Conservation (phyloP, 2,797 vertebrate species). For the Xiphophorus birchmanni region DNA sequence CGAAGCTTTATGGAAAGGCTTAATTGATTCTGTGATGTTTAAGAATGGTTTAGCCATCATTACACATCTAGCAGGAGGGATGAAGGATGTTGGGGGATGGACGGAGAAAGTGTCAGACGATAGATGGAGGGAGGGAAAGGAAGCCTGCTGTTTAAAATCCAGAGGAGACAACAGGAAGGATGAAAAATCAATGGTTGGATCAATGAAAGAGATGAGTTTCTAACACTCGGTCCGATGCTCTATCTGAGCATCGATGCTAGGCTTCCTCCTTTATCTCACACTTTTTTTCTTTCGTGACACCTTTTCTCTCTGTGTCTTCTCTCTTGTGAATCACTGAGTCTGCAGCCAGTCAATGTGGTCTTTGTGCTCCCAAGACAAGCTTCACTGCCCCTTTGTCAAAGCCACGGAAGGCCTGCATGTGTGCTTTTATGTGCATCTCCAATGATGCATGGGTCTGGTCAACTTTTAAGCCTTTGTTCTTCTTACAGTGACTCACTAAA, state of each 20-base stretch:
- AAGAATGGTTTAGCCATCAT: constrained; percentile 68
- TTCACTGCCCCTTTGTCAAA: constrained; percentile 76
- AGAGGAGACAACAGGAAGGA: constrained; percentile 78
- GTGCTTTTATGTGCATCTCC: constrained; percentile 72
- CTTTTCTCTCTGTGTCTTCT: constrained; percentile 54
- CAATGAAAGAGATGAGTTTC: constrained; percentile 81
- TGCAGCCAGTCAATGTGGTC: constrained; percentile 81
- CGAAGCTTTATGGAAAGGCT: constrained; percentile 49
- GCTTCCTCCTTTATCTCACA: constrained; percentile 66
- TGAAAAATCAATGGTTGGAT: constrained; percentile 80
- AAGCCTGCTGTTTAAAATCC: constrained; percentile 79
- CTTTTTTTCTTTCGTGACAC: constrained; percentile 50
- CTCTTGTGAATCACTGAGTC: constrained; percentile 82
- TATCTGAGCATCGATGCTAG: constrained; percentile 59
- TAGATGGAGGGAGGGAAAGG: constrained; percentile 53
- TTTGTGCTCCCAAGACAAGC: constrained; percentile 82
- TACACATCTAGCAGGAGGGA: constrained; percentile 48
- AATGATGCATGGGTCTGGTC: constrained; percentile 70
- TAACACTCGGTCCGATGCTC: constrained; percentile 70
- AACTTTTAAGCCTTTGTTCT: constrained; percentile 69
- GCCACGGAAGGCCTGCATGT: constrained; percentile 70
- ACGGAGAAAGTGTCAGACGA: constrained; percentile 60
- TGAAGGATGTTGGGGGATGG: constrained; percentile 66
- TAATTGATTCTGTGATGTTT: constrained; percentile 72
- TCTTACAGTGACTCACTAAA: constrained; percentile 26